A percentile compares a stretch with the other conserved stretches of the same genome.
Conservation (phyloP, 2,113 vertebrate species). For the Eolophus roseicapilla region DNA sequence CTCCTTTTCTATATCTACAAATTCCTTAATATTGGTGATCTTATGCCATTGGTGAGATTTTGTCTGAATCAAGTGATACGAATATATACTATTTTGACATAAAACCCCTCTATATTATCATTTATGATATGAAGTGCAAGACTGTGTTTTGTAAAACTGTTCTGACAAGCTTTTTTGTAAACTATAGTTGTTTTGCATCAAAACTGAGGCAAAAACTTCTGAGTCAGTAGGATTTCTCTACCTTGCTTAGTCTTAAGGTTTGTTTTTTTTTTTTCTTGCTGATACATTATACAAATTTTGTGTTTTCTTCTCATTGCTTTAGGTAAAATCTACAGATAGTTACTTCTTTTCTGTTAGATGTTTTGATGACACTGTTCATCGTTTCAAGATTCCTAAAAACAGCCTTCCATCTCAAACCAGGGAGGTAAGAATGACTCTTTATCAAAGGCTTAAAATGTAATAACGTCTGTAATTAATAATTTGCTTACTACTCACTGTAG, state of each 20-base stretch:
- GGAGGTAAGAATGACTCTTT: conserved; percentile 76
- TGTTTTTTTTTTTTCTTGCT: not conserved
- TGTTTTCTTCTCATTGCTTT: conserved; percentile 2
- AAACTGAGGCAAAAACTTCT: not conserved
- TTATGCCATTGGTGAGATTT: not conserved
- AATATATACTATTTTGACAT: not conserved
- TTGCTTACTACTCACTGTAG: not conserved
- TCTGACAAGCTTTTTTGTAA: not conserved
- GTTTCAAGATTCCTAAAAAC: conserved; percentile 90
- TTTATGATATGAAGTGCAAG: not conserved
- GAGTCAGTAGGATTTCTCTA: not conserved
- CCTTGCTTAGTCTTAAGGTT: not conserved
- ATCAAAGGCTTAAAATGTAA: not conserved
- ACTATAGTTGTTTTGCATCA: not conserved
- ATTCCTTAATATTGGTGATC: not conserved
- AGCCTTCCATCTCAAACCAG: conserved; percentile 78
- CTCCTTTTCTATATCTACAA: not conserved
- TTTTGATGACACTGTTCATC: conserved; percentile 91
- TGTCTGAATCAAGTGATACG: not conserved
- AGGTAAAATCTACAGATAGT: conserved; percentile 85
- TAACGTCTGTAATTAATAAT: not conserved
- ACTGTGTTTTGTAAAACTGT: not conserved
- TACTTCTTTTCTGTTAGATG: conserved; percentile 89
- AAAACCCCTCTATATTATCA: not conserved
- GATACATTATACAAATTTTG: not conserved